Conservation (phyloP, 2,888 invertebrate species). For the Cheilosia vernalis region DNA sequence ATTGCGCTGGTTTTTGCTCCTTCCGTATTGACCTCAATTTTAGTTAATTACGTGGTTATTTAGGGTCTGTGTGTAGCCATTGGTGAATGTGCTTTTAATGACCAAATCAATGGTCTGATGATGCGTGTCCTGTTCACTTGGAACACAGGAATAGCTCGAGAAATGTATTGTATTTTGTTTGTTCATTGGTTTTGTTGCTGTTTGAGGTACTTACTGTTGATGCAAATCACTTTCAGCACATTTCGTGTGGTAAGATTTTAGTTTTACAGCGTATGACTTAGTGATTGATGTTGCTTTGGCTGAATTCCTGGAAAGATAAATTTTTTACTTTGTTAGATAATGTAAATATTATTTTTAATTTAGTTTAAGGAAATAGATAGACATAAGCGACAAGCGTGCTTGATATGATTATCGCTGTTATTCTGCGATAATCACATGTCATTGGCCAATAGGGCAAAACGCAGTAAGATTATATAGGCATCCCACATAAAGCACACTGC, state of each 20-base stretch:
- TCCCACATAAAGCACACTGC: too few relatives aligned
- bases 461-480: too few relatives aligned
- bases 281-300: background rate
- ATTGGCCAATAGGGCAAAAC: too few relatives aligned
- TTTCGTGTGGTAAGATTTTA: background rate
- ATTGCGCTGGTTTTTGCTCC: slow-evolving; percentile 5
- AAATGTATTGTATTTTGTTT: slow-evolving; percentile 5
- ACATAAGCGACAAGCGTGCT: too few relatives aligned
- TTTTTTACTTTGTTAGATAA: slow-evolving; percentile 1
- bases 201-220: background rate
- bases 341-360: background rate
- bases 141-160: background rate
- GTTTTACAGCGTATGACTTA: background rate
- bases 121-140: slow-evolving; percentile 6
- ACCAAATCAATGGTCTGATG: slow-evolving; percentile 17
- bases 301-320: slow-evolving; percentile 21
- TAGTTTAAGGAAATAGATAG: too few relatives aligned
- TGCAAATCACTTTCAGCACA: background rate
- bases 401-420: too few relatives aligned
- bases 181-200: background rate
- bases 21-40: slow-evolving; percentile 14
- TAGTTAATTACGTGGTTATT: slow-evolving; percentile 45
- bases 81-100: slow-evolving; percentile 14
- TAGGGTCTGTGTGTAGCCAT: slow-evolving; percentile 11
- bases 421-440: too few relatives aligned